A percentile compares a stretch with the other conserved stretches of the same genome.
Evolutionary conservation across 2,888 invertebrate genomes (phyloP).

Genomic region (Phengaris arion): DNA sequence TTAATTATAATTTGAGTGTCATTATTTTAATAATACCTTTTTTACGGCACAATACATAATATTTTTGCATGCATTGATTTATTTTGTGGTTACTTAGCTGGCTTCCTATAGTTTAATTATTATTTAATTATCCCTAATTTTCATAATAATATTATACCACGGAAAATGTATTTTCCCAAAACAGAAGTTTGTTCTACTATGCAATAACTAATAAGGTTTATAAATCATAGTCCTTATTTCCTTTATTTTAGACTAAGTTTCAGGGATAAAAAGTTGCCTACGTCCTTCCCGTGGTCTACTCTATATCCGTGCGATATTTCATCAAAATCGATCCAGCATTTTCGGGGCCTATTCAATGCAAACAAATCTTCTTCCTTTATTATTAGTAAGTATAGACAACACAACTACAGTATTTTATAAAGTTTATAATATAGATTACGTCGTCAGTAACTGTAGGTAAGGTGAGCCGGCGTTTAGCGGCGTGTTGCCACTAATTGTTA

Average conservation of each 20-base stretch:
- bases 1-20: not conserved
- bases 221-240: not conserved
- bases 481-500: slow-evolving; percentile 18
- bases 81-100: too few relatives aligned
- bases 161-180: not conserved
- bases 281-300: too few relatives aligned
- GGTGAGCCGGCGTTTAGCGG: slow-evolving; percentile 4
- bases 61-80: not conserved
- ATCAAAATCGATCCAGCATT: too few relatives aligned
- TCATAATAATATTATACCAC: too few relatives aligned
- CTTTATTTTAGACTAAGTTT: too few relatives aligned
- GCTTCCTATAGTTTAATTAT: too few relatives aligned
- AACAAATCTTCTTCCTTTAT: too few relatives aligned
- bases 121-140: too few relatives aligned
- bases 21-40: not conserved
- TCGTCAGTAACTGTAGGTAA: not conserved
- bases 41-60: not conserved
- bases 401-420: not conserved
- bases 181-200: not conserved
- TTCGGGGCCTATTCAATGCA: too few relatives aligned
- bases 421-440: slow-evolving; percentile 9
- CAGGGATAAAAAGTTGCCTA: too few relatives aligned
- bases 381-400: too few relatives aligned
- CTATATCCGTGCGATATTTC: too few relatives aligned
- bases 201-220: not conserved